Evolutionary conservation across 2,113 vertebrate genomes (phyloP), one percentile per base, ranked within the genome.

Genomic region (Tretioscincus oriximinensis): DNA sequence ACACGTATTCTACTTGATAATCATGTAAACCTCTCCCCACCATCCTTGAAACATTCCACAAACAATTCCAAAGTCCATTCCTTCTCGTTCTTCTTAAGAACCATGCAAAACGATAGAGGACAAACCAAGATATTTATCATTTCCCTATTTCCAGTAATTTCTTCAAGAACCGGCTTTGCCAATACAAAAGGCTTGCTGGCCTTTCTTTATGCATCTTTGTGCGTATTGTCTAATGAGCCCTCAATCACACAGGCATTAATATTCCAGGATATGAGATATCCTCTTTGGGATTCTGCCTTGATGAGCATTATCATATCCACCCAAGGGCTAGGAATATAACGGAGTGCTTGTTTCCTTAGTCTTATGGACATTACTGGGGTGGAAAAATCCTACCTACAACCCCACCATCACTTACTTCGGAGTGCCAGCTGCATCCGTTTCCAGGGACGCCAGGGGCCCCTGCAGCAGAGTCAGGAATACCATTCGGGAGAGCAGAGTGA

Each of bases 401-500:
- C 16, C 28, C 41, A 7, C 54, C 61, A 28, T 49, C 54, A 69
- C 73, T n/a, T 60, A 72, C 64, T 58, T 18, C 67, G 41, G 65
- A 47, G 35, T 28, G 66, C 66, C 80, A 76, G 73, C 65, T 82
- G 80, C 35, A 82, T 66, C 73, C 11, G 70, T 82, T 82, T 63
- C 66, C 54, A 63, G 20, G 70, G 49, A 70, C n/a, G 21, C 80
- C 73, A 82, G 73, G 54, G 73, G 73, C 73, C 67, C 49, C 54
- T 67, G 67, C 73, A 49, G 60, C 73, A 70, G n/a, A 76, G 66
- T 14, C 80, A 70, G 21, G n/a, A 63, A 82, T 76, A 61, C 41
- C 73, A 76, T 61, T 76, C 73, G 76, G 65, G n/a, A 47, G 28
- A 14, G 54, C 66, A 69, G 28, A 9, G 69, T 69, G 80, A 49